Percentiles rank a stretch among this genome's conserved stretches.
phyloP scores from a whole-genome alignment of 2,888 invertebrate species.

The Patella ulyssiponensis region DNA sequence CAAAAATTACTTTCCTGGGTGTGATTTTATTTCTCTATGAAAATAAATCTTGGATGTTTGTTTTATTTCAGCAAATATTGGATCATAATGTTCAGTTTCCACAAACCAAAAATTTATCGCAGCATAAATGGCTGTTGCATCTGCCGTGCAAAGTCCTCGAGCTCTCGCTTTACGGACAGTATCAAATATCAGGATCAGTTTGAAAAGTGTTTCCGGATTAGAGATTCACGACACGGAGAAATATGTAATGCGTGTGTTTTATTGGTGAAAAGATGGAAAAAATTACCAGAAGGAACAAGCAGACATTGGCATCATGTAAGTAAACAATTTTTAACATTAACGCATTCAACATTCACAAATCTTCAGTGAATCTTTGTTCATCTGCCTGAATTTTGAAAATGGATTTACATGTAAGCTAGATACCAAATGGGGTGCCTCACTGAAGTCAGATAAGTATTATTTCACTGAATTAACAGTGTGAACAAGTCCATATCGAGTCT shows the following conservation, averaged over 20 bases:
- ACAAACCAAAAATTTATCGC: conserved; percentile 86
- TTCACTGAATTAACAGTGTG: too few relatives aligned
- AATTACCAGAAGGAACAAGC: conserved; percentile 62
- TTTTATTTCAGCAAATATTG: too few relatives aligned
- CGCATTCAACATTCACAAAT: too few relatives aligned
- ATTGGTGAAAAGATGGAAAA: conserved; percentile 82
- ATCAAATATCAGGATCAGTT: conserved; percentile 88
- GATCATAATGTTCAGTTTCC: conserved; percentile 84
- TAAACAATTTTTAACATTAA: conserved; percentile 24
- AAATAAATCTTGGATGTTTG: too few relatives aligned
- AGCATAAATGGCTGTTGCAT: conserved; percentile 85
- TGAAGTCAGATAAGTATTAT: too few relatives aligned
- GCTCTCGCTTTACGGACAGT: conserved; percentile 88
- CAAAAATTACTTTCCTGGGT: too few relatives aligned
- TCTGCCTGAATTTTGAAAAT: too few relatives aligned
- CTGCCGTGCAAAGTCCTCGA: conserved; percentile 86
- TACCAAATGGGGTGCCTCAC: too few relatives aligned
- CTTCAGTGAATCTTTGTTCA: too few relatives aligned
- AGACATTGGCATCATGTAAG: conserved; percentile 69
- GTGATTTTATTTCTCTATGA: too few relatives aligned
- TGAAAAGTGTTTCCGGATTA: conserved; percentile 81
- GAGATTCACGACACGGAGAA: conserved; percentile 83
- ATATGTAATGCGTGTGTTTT: conserved; percentile 90
- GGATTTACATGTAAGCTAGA: too few relatives aligned
- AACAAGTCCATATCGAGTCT: too few relatives aligned